Percentiles rank a stretch among this genome's conserved stretches.
Conservation (phyloP, 2,113 vertebrate species). For the Zosterops borbonicus region DNA sequence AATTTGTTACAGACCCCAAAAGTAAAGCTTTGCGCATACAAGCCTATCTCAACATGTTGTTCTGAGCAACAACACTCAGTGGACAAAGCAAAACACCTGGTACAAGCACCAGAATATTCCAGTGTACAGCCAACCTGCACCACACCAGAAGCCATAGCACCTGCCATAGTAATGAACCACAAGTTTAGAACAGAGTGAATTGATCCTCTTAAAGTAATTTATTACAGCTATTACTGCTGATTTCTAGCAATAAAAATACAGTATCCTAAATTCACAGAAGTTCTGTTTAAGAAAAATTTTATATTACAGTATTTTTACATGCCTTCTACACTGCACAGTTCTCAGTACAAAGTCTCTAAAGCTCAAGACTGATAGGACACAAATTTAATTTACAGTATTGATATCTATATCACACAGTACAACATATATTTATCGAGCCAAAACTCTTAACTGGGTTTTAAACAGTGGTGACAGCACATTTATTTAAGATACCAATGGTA, state of each 20-base stretch:
- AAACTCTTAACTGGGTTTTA: not conserved
- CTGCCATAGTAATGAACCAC: not conserved
- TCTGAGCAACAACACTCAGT: not conserved
- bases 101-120: not conserved
- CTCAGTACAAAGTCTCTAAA: not conserved
- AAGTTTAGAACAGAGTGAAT: not conserved
- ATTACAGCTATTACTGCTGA: not conserved
- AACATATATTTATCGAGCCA: not conserved
- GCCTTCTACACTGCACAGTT: not conserved
- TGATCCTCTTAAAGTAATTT: not conserved
- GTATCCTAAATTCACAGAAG: not conserved
- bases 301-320: not conserved
- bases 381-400: not conserved
- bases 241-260: not conserved
- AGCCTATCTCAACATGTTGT: not conserved
- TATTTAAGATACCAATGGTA: not conserved
- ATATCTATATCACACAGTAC: not conserved
- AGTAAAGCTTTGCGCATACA: not conserved
- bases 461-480: not conserved
- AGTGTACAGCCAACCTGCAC: not conserved
- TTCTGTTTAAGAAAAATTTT: not conserved
- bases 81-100: not conserved
- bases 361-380: not conserved
- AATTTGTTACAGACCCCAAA: not conserved
- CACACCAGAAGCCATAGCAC: not conserved